Evolutionary conservation across 2,888 invertebrate genomes (phyloP).

Genomic region (Drosophila paranaensis): DNA sequence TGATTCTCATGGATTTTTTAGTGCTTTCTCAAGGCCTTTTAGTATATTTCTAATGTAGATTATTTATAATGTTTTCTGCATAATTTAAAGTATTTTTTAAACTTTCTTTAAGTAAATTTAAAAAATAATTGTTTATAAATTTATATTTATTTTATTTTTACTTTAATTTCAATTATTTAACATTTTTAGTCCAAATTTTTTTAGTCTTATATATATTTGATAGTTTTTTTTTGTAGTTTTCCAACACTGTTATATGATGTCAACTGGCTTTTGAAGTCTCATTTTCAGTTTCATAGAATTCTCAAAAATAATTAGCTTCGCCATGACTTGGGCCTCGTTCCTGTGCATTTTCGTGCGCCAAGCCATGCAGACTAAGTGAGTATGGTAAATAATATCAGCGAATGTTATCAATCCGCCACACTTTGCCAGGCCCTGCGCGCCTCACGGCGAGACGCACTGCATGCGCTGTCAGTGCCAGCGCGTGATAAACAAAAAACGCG

Average conservation of each 20-base stretch:
- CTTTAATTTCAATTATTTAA: too few species aligned
- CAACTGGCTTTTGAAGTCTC: not conserved
- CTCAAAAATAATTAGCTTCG: not conserved
- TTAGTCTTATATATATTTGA: not conserved
- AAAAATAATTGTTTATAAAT: too few species aligned
- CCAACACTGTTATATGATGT: not conserved
- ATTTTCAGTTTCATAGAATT: not conserved
- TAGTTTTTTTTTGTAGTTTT: not conserved
- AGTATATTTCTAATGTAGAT: too few species aligned
- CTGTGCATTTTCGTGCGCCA: slow-evolving; percentile 6
- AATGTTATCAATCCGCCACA: not conserved
- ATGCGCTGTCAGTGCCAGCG: slow-evolving; percentile 13
- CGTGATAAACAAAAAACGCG: not conserved
- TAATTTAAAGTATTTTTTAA: too few species aligned
- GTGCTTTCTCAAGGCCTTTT: too few species aligned
- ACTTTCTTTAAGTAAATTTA: too few species aligned
- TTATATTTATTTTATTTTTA: too few species aligned
- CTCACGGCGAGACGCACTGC: slow-evolving; percentile 4
- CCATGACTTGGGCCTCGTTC: slow-evolving; percentile 2
- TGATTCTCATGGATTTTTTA: too few species aligned
- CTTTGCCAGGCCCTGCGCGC: slow-evolving; percentile 8
- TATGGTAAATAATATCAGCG: not conserved
- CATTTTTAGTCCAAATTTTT: not conserved
- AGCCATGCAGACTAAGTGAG: not conserved
- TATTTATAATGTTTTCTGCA: too few species aligned